phyloP scores from a whole-genome alignment of 2,888 invertebrate genomes.

The Malacosoma neustria region DNA sequence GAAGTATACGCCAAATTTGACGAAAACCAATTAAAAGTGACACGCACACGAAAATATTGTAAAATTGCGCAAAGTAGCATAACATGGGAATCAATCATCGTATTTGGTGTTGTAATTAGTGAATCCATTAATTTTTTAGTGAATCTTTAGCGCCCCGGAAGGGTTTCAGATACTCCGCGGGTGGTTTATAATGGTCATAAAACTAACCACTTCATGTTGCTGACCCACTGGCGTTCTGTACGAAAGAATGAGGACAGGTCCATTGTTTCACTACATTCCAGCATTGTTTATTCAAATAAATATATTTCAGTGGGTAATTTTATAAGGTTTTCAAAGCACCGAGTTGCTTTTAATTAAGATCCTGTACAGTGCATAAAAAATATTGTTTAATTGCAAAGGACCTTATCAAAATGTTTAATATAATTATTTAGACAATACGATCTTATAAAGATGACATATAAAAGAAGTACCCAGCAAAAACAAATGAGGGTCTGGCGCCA shows the following conservation, averaged over 20 bases:
- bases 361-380: too few species aligned
- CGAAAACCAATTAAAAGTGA: background rate
- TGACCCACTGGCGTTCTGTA: constrained; percentile 39
- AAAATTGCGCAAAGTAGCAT: background rate
- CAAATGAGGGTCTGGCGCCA: too few species aligned
- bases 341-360: too few species aligned
- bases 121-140: constrained; percentile 27
- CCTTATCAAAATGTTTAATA: too few species aligned
- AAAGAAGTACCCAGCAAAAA: too few species aligned
- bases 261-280: constrained; percentile 37
- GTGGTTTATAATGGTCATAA: constrained; percentile 60
- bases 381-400: too few species aligned
- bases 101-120: constrained; percentile 24
- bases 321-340: too few species aligned
- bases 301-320: too few species aligned
- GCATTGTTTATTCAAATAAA: too few species aligned
- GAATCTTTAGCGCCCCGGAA: constrained; percentile 29
- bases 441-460: too few species aligned
- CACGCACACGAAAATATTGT: background rate
- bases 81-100: constrained; percentile 11
- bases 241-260: constrained; percentile 20
- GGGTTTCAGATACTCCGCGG: constrained; percentile 36
- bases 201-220: constrained; percentile 41
- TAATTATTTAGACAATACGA: too few species aligned
- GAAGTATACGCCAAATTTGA: background rate